Evolutionary conservation across 2,797 vertebrate species (phyloP), one percentile per base, ranked within the genome.

Genomic region (Sebastes hopkinsi): DNA sequence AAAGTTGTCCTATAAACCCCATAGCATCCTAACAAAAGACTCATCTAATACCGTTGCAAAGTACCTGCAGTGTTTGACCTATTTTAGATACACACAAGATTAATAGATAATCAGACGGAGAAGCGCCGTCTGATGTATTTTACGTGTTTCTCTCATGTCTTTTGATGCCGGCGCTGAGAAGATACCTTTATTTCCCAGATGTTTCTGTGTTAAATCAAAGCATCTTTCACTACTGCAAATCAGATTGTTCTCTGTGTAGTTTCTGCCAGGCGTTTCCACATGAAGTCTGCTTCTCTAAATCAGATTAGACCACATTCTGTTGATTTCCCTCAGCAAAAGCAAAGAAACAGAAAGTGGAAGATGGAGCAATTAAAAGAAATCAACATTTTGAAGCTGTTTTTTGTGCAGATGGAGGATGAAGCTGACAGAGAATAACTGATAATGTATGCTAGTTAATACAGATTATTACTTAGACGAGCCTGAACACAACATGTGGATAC

Each of bases 171-270:
- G 67, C 68, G 32, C 50, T 5, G 30, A 86, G 64, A 71, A 72
- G 50, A 0, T 1, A 20, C 59, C 27, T 67, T 69, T 52, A 32
- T 20, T 23, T 58, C 46, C 16, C n/a, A 23, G 52, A 70, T 61
- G 64, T 83, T 84, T 79, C 50, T 29, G 34, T 77, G 73, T 86
- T 65, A 68, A 90, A 86, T 88, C 81, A 88, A 92, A 88, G 87
- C 60, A 23, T 9, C 12, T 88, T 62, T 78, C 62, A 34, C 75
- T 75, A 55, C 16, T n/a, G 27, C 64, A 66, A 50, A 79, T 74
- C 34, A 54, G 5, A 18, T 4, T 27, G 27, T 76, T 77, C 75
- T 13, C 34, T 75, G 20, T 61, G 2, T 42, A 29, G 50, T 59
- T 75, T 72, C 58, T 20, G n/a, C 42, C 27, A n/a, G 50, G 50